Conservation (phyloP, 1,140 invertebrate genomes). For the Orchesella cincta region DNA sequence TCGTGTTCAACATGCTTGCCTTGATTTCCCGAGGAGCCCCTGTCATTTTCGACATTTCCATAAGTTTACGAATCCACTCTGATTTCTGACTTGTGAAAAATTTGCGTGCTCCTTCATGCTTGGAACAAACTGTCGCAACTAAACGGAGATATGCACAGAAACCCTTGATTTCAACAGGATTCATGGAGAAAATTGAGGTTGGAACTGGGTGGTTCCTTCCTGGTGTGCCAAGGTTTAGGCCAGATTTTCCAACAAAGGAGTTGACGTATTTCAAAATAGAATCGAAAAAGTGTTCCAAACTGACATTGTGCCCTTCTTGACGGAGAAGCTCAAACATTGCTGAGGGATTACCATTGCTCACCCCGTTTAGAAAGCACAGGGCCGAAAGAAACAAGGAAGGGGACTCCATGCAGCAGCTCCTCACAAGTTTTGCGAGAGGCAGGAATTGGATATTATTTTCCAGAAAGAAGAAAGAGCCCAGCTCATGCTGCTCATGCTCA, state of each 20-base stretch:
- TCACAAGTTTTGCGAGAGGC: slow-evolving; percentile 80
- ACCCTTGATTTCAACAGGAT: slow-evolving; percentile 36
- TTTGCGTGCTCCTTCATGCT: neutral
- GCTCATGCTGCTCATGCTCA: slow-evolving; percentile 24
- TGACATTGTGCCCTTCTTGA: slow-evolving; percentile 67
- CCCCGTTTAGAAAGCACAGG: slow-evolving; percentile 78
- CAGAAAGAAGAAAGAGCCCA: slow-evolving; percentile 43
- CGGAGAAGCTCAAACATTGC: slow-evolving; percentile 82
- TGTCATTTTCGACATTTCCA: slow-evolving; percentile 37
- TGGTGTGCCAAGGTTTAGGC: too few species aligned
- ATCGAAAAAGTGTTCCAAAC: slow-evolving; percentile 87
- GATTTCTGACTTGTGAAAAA: slow-evolving; percentile 42
- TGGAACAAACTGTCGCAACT: slow-evolving; percentile 30
- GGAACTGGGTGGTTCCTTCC: too few species aligned
- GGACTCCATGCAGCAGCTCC: slow-evolving; percentile 80
- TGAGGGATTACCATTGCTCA: slow-evolving; percentile 74
- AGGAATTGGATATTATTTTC: neutral
- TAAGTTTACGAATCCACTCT: slow-evolving; percentile 36
- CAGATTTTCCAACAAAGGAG: too few species aligned
- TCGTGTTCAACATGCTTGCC: slow-evolving; percentile 36
- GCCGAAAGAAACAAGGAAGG: slow-evolving; percentile 83
- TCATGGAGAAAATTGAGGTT: too few species aligned
- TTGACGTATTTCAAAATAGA: too few species aligned
- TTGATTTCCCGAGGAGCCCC: slow-evolving; percentile 40
- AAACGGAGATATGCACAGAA: slow-evolving; percentile 44